These are phyloP conservation scores for Lepus americanus DNA, from an alignment of 2,113 vertebrate species.

Conservation along the genomic window DNA sequence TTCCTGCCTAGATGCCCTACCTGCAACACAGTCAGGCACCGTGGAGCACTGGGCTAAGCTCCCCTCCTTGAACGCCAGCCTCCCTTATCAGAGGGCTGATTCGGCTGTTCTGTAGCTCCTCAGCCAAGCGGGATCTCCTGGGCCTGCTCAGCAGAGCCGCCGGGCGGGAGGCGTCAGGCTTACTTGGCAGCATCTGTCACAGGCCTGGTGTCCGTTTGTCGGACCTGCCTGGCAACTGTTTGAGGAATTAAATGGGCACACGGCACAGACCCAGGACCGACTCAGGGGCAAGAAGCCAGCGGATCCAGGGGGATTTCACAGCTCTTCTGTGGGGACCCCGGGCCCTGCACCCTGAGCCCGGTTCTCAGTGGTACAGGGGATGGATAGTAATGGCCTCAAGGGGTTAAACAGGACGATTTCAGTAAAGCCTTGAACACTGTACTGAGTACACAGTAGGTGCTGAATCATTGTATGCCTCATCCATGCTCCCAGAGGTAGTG, in stretches of 20 bases:
- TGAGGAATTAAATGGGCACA: background rate
- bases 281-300: background rate
- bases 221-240: background rate
- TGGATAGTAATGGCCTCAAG: background rate
- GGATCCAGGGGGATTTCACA: background rate
- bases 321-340: background rate
- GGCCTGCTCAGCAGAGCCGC: background rate
- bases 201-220: background rate
- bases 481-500: background rate
- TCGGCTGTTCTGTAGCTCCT: no score
- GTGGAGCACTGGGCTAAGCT: no score
- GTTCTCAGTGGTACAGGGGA: background rate
- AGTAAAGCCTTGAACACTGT: background rate
- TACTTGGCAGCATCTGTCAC: background rate
- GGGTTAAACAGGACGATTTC: background rate
- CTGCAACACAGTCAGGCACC: no score
- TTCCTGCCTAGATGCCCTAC: no score
- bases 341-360: background rate
- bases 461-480: background rate
- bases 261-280: background rate
- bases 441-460: background rate
- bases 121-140: background rate
- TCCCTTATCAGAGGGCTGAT: no score
- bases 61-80: no score
- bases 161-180: background rate